Evolutionary conservation across 1,140 invertebrate species (phyloP).

Genomic region (Tribolium castaneum): DNA sequence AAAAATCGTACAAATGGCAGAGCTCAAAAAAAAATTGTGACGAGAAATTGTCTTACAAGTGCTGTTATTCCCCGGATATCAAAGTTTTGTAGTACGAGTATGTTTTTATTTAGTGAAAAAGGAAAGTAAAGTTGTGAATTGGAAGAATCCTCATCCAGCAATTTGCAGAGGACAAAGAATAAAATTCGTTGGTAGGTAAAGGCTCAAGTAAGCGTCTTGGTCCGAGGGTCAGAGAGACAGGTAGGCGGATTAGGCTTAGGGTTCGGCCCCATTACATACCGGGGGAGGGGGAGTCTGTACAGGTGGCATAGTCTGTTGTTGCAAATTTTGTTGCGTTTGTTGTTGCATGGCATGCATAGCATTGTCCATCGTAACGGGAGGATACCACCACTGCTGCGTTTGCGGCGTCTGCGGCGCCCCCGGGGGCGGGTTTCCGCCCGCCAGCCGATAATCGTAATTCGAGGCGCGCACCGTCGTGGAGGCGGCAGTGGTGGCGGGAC

Average conservation of each 20-base stretch:
- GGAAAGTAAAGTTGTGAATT: no score
- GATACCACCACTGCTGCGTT: constrained; percentile 78
- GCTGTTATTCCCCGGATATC: no score
- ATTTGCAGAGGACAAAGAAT: constrained; percentile 20
- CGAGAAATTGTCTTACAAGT: no score
- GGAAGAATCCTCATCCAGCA: no score
- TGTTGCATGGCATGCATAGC: constrained; percentile 58
- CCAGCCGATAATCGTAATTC: constrained; percentile 72
- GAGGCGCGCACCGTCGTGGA: constrained; percentile 65
- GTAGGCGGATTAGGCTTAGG: constrained; percentile 33
- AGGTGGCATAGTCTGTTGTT: constrained; percentile 62
- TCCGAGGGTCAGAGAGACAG: constrained; percentile 42
- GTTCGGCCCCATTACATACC: constrained; percentile 53
- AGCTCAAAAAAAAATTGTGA: no score
- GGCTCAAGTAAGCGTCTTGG: background rate
- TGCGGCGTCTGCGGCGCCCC: constrained; percentile 67
- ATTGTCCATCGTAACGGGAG: constrained; percentile 64
- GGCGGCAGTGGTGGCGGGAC: constrained; percentile 69
- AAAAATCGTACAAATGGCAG: no score
- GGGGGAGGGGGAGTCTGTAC: constrained; percentile 60
- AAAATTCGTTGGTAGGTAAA: constrained; percentile 8
- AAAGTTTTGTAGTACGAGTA: no score
- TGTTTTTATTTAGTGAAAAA: no score
- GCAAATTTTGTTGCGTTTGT: constrained; percentile 61
- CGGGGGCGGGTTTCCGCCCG: constrained; percentile 63